Conservation (phyloP, 2,113 vertebrate species). For the Odobenus rosmarus region DNA sequence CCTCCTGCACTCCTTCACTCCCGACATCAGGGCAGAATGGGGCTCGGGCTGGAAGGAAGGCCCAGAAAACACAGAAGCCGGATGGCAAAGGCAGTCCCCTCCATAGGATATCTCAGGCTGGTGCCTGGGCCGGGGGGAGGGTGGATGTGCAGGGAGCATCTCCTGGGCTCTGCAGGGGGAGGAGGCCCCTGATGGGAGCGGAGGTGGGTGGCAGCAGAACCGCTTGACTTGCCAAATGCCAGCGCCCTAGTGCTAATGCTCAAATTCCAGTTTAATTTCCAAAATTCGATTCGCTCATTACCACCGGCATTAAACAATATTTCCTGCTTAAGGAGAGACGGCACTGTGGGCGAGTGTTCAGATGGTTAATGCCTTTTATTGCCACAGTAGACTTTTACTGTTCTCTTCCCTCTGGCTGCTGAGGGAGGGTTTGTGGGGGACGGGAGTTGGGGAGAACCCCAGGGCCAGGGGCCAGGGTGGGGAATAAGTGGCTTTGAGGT, state of each 20-base stretch:
- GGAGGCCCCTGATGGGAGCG: background rate
- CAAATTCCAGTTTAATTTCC: conserved; percentile 87
- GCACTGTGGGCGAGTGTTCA: conserved; percentile 84
- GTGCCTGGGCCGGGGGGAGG: background rate
- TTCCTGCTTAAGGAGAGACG: conserved; percentile 88
- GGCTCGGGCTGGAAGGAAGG: background rate
- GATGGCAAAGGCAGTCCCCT: background rate
- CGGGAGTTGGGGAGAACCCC: background rate
- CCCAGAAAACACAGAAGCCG: background rate
- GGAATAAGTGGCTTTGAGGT: background rate
- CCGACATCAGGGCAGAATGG: background rate
- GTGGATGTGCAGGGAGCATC: background rate
- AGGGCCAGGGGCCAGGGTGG: background rate
- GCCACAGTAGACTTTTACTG: conserved; percentile 85
- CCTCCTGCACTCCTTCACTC: background rate
- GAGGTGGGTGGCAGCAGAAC: background rate
- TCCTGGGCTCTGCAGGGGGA: background rate
- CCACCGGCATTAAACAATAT: conserved; percentile 88
- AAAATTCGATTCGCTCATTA: conserved; percentile 88
- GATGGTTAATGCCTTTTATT: conserved; percentile 87
- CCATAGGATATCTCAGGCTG: background rate
- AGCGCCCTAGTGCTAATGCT: conserved; percentile 81
- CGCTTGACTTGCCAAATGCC: conserved; percentile 72
- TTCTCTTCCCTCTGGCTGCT: conserved; percentile 85
- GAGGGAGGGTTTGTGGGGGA: background rate